phyloP scores from a whole-genome alignment of 2,113 vertebrate genomes.

The Vulpes lagopus region DNA sequence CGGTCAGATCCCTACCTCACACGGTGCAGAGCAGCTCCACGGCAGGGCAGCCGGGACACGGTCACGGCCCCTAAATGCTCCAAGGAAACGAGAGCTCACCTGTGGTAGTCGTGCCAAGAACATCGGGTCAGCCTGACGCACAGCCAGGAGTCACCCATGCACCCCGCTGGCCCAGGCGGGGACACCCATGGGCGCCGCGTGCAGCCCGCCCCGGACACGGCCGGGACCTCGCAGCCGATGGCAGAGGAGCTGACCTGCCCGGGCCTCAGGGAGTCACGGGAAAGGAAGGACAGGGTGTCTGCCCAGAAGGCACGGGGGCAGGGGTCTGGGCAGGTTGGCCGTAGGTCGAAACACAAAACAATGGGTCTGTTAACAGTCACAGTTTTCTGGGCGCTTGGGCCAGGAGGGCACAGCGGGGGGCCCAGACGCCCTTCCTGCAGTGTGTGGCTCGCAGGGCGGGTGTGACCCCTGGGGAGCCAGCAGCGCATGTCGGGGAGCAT shows the following conservation, averaged over 20 bases:
- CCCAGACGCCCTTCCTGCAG: too few species aligned
- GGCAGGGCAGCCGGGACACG: fast-evolving
- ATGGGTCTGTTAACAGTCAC: neutral
- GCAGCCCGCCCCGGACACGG: neutral
- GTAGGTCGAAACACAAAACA: neutral
- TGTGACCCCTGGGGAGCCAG: fast-evolving
- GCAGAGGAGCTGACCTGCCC: neutral
- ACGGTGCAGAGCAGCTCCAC: neutral
- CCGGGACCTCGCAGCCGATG: neutral
- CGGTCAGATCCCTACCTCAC: constrained; percentile 46
- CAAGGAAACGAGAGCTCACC: neutral
- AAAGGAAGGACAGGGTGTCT: neutral
- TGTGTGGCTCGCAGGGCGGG: fast-evolving
- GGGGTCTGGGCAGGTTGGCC: neutral
- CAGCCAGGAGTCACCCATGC: fast-evolving
- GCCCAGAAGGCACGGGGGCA: neutral
- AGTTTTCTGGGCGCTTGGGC: neutral
- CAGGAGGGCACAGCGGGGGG: neutral
- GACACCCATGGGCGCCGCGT: neutral
- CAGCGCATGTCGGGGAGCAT: too few species aligned
- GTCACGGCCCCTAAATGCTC: too few species aligned
- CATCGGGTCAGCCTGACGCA: neutral
- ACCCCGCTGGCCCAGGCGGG: fast-evolving
- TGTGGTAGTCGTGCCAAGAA: neutral
- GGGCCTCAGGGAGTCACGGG: fast-evolving